Percentiles rank a stretch among this genome's conserved stretches.
These are phyloP conservation scores for Sphenodon punctatus DNA, from an alignment of 2,797 vertebrate species.

Conservation along the genomic window DNA sequence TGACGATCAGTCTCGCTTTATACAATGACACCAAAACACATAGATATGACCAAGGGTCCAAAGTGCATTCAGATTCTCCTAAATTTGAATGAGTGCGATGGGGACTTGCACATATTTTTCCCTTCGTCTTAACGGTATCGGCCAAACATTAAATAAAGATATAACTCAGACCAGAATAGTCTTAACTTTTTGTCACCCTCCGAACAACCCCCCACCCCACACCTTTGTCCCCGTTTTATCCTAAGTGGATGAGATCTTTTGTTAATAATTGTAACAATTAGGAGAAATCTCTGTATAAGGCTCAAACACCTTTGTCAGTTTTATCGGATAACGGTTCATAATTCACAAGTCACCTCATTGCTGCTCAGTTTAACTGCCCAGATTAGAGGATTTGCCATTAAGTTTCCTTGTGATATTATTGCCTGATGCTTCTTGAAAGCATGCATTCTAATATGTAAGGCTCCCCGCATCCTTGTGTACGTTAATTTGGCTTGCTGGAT, in stretches of 20 bases:
- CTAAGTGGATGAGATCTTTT: neutral
- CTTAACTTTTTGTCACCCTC: neutral
- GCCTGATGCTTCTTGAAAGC: neutral
- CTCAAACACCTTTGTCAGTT: neutral
- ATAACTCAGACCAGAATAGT: neutral
- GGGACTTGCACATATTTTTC: too few relatives aligned
- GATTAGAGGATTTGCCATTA: neutral
- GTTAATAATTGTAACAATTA: neutral
- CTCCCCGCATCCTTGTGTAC: neutral
- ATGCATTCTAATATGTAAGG: neutral
- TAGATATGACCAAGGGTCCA: neutral
- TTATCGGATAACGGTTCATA: neutral
- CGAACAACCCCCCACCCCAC: too few relatives aligned
- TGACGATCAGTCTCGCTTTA: neutral
- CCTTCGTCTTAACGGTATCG: neutral
- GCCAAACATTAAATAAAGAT: neutral
- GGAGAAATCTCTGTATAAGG: neutral
- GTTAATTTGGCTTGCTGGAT: neutral
- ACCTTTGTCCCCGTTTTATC: too few relatives aligned
- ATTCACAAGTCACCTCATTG: neutral
- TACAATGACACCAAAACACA: neutral
- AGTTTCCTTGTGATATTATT: neutral
- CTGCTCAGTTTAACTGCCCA: neutral
- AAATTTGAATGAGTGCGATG: neutral
- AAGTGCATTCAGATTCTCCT: neutral